A percentile compares a stretch with the other conserved stretches of the same genome.
Evolutionary conservation across 2,113 vertebrate genomes (phyloP).

Genomic region (Hyla sarda): DNA sequence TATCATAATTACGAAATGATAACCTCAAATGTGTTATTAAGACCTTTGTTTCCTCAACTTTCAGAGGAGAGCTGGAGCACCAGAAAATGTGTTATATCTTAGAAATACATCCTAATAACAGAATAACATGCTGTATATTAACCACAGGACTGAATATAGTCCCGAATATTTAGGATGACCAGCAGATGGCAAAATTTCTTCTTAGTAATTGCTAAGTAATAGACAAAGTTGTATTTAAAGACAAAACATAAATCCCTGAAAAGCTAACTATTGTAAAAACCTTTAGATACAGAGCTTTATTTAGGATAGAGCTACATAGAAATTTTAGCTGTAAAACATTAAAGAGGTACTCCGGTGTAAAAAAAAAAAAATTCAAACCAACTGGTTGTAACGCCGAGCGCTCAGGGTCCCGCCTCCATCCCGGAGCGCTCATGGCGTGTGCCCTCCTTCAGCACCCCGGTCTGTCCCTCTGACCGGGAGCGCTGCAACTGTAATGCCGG

Average conservation of each 20-base stretch:
- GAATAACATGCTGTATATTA: neutral
- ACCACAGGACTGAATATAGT: neutral
- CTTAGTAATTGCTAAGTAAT: neutral
- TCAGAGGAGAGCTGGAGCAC: neutral
- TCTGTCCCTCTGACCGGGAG: too few species aligned
- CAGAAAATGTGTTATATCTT: neutral
- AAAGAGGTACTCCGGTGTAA: too few species aligned
- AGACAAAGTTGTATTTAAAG: neutral
- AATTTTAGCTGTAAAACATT: too few species aligned
- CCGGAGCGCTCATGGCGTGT: too few species aligned
- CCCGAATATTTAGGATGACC: neutral
- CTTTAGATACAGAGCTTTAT: neutral
- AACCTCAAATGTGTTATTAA: neutral
- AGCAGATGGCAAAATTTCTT: conserved; percentile 34
- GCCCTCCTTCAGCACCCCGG: too few species aligned
- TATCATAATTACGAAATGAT: neutral
- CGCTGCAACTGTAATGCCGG: too few species aligned
- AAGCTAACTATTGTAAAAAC: neutral
- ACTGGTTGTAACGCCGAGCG: too few species aligned
- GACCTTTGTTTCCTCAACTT: neutral
- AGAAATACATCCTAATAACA: neutral
- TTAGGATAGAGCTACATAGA: too few species aligned
- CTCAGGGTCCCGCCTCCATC: too few species aligned
- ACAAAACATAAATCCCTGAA: neutral
- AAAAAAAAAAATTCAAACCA: too few species aligned